phyloP scores from a whole-genome alignment of 2,888 invertebrate species.

The Tyria jacobaeae region DNA sequence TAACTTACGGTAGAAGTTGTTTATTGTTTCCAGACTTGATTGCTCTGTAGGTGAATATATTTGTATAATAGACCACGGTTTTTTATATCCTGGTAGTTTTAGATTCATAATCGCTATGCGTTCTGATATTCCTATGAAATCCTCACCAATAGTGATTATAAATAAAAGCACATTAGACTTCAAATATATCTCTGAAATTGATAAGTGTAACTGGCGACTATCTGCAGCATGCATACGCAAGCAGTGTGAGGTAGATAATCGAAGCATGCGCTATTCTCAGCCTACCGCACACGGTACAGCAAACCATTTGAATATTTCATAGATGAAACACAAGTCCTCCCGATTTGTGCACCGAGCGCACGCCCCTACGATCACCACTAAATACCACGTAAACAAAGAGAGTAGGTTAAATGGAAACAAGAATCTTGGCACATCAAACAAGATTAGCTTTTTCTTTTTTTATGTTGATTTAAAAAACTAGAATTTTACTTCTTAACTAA shows the following conservation, averaged over 20 bases:
- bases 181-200: slow-evolving; percentile 8
- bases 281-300: slow-evolving; percentile 27
- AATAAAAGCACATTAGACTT: neutral
- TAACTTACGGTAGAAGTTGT: no score
- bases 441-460: neutral
- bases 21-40: no score
- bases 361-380: slow-evolving; percentile 22
- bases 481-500: no score
- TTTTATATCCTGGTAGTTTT: no score
- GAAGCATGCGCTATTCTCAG: slow-evolving; percentile 27
- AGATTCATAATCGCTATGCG: no score
- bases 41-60: no score
- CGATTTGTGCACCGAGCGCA: slow-evolving; percentile 36
- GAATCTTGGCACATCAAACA: neutral
- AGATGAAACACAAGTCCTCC: slow-evolving; percentile 40
- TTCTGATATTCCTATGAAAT: no score
- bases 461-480: no score
- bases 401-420: slow-evolving; percentile 23
- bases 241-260: slow-evolving; percentile 28
- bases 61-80: no score
- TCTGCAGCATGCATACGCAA: slow-evolving; percentile 11
- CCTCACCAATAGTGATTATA: neutral
- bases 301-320: slow-evolving; percentile 62
- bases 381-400: slow-evolving; percentile 1
- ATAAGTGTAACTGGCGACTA: slow-evolving; percentile 13